Conservation (phyloP, 2,113 vertebrate genomes). For the Circaetus cinerascens region DNA sequence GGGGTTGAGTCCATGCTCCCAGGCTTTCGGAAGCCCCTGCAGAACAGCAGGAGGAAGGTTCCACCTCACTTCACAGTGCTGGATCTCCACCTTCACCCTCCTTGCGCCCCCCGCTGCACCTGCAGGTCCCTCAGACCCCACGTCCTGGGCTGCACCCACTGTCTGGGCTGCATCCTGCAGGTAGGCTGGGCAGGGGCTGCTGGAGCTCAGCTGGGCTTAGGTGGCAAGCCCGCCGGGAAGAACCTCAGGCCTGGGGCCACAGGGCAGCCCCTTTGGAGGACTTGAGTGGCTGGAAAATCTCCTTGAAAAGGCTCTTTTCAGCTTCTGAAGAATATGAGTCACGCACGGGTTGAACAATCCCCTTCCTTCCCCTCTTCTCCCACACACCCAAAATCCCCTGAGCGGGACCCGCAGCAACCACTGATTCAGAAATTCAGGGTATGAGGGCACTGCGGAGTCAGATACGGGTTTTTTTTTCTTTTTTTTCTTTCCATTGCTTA, state of each 20-base stretch:
- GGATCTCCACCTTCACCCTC: not conserved
- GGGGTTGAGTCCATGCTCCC: not conserved
- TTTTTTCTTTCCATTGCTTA: not conserved
- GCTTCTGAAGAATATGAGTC: constrained; percentile 64
- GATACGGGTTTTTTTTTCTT: not conserved
- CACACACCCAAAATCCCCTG: constrained; percentile 64
- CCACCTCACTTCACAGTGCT: not conserved
- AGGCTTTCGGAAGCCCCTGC: not conserved
- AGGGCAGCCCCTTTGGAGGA: constrained; percentile 13
- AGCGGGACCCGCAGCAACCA: constrained; percentile 24
- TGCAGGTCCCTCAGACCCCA: not conserved
- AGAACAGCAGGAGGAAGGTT: not conserved
- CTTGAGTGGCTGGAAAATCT: constrained; percentile 17
- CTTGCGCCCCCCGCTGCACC: not conserved
- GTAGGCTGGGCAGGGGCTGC: not conserved
- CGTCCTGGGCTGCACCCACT: accelerated
- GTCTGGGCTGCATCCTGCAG: not conserved
- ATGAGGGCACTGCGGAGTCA: not conserved
- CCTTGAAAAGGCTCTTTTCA: constrained; percentile 12
- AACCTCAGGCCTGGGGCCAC: not conserved
- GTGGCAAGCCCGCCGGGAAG: not conserved
- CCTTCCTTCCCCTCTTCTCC: constrained; percentile 62
- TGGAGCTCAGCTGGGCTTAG: accelerated
- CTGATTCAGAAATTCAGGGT: constrained; percentile 62
- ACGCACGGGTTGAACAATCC: constrained; percentile 38